These are phyloP conservation scores for Mormyrops attenuatus DNA, from an alignment of 2,797 vertebrate species.

Conservation along the genomic window DNA sequence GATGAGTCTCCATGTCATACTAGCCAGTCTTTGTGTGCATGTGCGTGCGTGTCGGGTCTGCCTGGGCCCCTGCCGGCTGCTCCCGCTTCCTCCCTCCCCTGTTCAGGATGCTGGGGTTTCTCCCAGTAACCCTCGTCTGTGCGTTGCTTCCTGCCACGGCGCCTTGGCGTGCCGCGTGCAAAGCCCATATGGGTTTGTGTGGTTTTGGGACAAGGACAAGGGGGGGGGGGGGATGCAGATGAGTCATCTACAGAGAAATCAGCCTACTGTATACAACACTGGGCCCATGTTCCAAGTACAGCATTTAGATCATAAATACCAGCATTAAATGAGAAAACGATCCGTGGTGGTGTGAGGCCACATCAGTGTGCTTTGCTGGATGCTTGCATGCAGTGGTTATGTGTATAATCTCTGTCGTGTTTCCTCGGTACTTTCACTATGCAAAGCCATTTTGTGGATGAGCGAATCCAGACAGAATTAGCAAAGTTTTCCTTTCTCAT, in stretches of 20 bases:
- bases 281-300: neutral
- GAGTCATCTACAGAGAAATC: neutral
- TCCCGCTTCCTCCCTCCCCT: neutral
- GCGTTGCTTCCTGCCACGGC: neutral
- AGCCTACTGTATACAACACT: neutral
- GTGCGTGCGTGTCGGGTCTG: neutral
- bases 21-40: neutral
- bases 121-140: neutral
- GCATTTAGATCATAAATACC: neutral
- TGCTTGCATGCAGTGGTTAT: neutral
- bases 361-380: neutral
- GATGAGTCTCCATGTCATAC: neutral
- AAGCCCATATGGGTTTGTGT: slow-evolving; percentile 7
- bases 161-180: neutral
- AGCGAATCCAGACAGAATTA: slow-evolving; percentile 32
- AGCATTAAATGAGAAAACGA: neutral
- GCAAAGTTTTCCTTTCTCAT: slow-evolving; percentile 36
- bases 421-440: neutral
- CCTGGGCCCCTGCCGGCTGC: neutral
- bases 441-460: slow-evolving; percentile 33
- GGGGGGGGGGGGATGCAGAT: neutral
- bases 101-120: neutral
- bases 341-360: neutral
- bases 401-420: neutral
- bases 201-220: neutral